phyloP scores from a whole-genome alignment of 64 coral and sea anemone genomes.

The Dendronephthya gigantea region DNA sequence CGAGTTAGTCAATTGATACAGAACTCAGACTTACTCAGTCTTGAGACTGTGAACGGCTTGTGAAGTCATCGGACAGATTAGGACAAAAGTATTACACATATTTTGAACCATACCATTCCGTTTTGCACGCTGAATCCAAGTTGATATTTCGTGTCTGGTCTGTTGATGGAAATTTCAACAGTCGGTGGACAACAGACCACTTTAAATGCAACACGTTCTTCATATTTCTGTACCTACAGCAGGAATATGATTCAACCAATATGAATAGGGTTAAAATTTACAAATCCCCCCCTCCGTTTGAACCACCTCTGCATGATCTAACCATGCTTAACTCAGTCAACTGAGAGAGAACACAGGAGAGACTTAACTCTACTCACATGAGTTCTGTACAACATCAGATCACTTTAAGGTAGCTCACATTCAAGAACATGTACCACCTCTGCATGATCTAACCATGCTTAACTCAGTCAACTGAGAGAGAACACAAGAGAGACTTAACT shows the following conservation, averaged over 20 bases:
- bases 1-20: background rate
- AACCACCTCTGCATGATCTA: background rate
- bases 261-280: no score
- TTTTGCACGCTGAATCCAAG: conserved; percentile 96
- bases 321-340: no score
- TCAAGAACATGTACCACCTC: background rate
- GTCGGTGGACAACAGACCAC: conserved; percentile 80
- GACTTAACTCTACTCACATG: background rate
- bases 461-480: background rate
- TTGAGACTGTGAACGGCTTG: no score
- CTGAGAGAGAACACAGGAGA: background rate
- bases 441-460: background rate
- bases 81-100: no score
- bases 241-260: background rate
- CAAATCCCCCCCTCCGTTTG: background rate
- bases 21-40: background rate
- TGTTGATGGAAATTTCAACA: conserved; percentile 83
- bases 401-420: background rate
- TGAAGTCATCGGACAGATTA: no score
- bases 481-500: no score
- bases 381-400: background rate
- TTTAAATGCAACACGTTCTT: conserved; percentile 65
- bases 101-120: conserved; percentile 66
- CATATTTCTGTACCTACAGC: conserved; percentile 50
- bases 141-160: conserved; percentile 98